phyloP scores from a whole-genome alignment of 2,797 vertebrate genomes.

The Onychomys arenicola region DNA sequence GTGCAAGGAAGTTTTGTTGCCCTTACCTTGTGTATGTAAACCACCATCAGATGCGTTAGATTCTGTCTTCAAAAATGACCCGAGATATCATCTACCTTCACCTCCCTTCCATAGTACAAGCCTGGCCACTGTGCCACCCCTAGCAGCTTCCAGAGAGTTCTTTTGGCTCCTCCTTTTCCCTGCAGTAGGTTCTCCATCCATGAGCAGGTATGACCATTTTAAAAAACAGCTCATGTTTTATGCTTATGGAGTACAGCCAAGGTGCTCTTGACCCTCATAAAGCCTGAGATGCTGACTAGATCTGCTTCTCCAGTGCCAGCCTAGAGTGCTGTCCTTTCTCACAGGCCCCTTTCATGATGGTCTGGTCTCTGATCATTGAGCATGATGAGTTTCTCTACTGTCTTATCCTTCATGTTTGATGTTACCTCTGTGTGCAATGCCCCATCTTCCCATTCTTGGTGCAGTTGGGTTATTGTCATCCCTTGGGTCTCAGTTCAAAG shows the following conservation, averaged over 20 bases:
- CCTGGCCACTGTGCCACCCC: not conserved
- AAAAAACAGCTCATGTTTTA: not conserved
- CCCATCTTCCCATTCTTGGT: not conserved
- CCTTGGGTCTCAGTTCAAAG: not conserved
- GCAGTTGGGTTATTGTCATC: not conserved
- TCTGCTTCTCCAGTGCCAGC: not conserved
- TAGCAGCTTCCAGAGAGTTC: not conserved
- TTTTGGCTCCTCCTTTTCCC: not conserved
- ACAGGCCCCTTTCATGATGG: fast-evolving
- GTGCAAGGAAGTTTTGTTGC: not conserved
- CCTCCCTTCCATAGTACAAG: not conserved
- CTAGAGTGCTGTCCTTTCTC: not conserved
- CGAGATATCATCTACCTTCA: not conserved
- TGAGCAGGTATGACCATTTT: not conserved
- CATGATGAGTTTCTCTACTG: not conserved
- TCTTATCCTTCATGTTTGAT: not conserved
- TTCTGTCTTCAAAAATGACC: not conserved
- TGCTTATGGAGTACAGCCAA: not conserved
- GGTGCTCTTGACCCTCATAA: not conserved
- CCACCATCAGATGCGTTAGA: not conserved
- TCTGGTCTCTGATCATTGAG: not conserved
- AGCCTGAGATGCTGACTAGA: no score
- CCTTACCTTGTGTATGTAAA: not conserved
- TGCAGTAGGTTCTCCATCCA: not conserved
- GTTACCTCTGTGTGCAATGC: not conserved